Conservation (phyloP, 1,140 invertebrate genomes). For the Drosophila kohkoa region DNA sequence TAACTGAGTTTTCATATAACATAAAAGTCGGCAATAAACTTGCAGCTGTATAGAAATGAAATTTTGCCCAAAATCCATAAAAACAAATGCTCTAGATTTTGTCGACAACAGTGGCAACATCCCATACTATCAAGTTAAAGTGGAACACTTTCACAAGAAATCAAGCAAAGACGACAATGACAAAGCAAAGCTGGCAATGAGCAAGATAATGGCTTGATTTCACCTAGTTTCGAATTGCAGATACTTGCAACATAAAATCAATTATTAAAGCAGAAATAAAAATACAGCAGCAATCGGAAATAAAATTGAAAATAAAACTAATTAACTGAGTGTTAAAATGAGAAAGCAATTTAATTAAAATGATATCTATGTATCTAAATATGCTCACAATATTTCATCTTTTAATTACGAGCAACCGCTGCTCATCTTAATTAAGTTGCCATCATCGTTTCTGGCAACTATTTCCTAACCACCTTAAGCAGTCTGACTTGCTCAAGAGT, state of each 20-base stretch:
- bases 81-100: slow-evolving; percentile 67
- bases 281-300: background rate
- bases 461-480: background rate
- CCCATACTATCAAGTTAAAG: no score
- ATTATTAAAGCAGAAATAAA: background rate
- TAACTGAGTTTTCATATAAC: background rate
- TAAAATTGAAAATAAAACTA: background rate
- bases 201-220: slow-evolving; percentile 74
- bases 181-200: slow-evolving; percentile 34
- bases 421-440: background rate
- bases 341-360: background rate
- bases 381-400: background rate
- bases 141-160: slow-evolving; percentile 15
- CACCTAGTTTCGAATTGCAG: slow-evolving; percentile 65
- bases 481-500: slow-evolving; percentile 19
- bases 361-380: background rate
- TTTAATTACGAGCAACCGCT: background rate
- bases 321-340: background rate
- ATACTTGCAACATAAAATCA: background rate
- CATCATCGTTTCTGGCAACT: slow-evolving; percentile 2
- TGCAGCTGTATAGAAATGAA: slow-evolving; percentile 8
- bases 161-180: slow-evolving; percentile 50
- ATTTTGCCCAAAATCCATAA: slow-evolving; percentile 45
- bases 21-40: slow-evolving; percentile 60
- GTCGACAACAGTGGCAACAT: no score